phyloP scores from a whole-genome alignment of 2,797 vertebrate species.

The Phrynocephalus guinanensis region DNA sequence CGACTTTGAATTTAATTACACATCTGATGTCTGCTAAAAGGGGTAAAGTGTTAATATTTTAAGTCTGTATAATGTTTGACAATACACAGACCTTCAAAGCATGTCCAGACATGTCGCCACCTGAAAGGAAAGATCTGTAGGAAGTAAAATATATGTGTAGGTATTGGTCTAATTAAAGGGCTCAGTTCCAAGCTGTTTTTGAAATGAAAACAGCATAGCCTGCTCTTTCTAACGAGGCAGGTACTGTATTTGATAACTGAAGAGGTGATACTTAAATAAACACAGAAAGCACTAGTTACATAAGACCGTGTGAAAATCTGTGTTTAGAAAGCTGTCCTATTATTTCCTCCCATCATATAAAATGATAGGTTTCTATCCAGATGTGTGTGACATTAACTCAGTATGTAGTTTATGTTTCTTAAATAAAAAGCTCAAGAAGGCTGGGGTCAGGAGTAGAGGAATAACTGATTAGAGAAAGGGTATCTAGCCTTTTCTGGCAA shows the following conservation, averaged over 20 bases:
- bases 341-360: constrained; percentile 45
- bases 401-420: not conserved
- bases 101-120: constrained; percentile 71
- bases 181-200: constrained; percentile 61
- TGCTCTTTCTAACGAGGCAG: constrained; percentile 51
- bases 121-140: constrained; percentile 73
- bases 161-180: constrained; percentile 69
- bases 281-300: constrained; percentile 49
- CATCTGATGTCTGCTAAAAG: constrained; percentile 67
- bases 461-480: not conserved
- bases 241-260: constrained; percentile 55
- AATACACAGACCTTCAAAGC: constrained; percentile 56
- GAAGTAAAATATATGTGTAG: constrained; percentile 56
- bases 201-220: constrained; percentile 65
- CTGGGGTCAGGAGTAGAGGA: not conserved
- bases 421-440: not conserved
- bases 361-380: constrained; percentile 14
- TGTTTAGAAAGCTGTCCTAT: constrained; percentile 44
- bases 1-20: constrained; percentile 69
- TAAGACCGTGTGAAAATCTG: constrained; percentile 56
- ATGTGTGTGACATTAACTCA: not conserved
- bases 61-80: constrained; percentile 68
- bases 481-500: not conserved
- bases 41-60: constrained; percentile 63
- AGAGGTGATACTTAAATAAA: constrained; percentile 53